Evolutionary conservation across 2,113 vertebrate genomes (phyloP).

Genomic region (Cynopterus brachyotis): DNA sequence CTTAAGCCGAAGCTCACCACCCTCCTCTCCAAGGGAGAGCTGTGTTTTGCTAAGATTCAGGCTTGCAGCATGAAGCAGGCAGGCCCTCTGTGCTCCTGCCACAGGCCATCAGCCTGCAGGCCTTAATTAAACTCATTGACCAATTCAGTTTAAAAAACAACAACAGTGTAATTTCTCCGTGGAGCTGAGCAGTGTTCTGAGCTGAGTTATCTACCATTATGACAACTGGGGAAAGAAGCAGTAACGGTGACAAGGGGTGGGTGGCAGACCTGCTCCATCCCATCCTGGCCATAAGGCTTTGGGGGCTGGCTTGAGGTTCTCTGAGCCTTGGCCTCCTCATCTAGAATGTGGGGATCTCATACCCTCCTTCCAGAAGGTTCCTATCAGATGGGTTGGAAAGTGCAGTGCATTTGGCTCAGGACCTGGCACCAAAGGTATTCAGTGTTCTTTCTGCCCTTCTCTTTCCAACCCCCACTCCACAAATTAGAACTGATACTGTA

Average conservation of each 20-base stretch:
- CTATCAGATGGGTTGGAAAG: neutral
- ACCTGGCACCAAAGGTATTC: neutral
- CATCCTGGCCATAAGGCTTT: neutral
- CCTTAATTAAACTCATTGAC: neutral
- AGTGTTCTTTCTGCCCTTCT: no score
- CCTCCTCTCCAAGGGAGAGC: neutral
- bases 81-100: neutral
- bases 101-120: neutral
- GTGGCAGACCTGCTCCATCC: no score
- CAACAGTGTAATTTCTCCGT: neutral
- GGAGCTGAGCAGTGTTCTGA: neutral
- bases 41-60: neutral
- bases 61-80: rapidly evolving
- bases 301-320: neutral
- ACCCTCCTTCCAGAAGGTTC: neutral
- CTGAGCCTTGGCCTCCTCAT: neutral
- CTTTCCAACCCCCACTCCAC: neutral
- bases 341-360: neutral
- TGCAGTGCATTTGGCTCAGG: neutral
- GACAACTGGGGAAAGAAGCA: neutral
- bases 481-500: neutral
- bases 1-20: neutral
- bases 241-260: neutral
- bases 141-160: neutral
- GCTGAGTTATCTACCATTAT: neutral